Base-by-base conservation (phyloP, 2,113 vertebrate genomes). In the Mesembrinibis cayennensis region DNA sequence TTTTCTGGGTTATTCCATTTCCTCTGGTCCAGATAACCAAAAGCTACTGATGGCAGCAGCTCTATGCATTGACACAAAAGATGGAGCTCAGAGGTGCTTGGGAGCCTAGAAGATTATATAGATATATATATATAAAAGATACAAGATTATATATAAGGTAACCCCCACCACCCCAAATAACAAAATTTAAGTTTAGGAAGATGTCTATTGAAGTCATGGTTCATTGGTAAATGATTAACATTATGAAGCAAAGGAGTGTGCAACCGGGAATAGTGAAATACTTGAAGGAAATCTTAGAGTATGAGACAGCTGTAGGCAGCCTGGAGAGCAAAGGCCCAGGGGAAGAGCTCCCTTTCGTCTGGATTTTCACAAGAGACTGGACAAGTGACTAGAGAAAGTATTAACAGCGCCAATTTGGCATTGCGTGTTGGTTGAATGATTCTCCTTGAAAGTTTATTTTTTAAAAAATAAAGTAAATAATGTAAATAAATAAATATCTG, bases 351-450 rank as follows among this genome's bases (percentile, higher is more conserved):
- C 4, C 6, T 76, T 90, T 79, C 32, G 1, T 36, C 34, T 53
- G 58, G n/a, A 53, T 90, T 92, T 88, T 90, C 62, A 69, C 7
- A 36, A 21, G 82, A 42, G 29, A n/a, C 49, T 47, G 29, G 17
- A 65, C 27, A 81, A 86, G 50, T 17, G 7, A 36, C 10, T 50
- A 42, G 55, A 53, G 30, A 70, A 56, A n/a, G 12, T 32, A 49
- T 22, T 72, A 49, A 56, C 17, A 49, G 25, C 38, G 49, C 13
- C 18, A 80, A 2, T 44, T 6, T 65, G 34, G 16, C n/a, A n/a
- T 16, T 29, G 9, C 0, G 0, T 58, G 10, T 58, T 42, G 14
- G 42, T 55, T 66, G 27, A 44, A 34, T n/a, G 53, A 74, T 50
- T 82, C 27, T 77, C 21, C 7, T 14, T 32, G 53, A 65, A 65